Evolutionary conservation across 2,797 vertebrate species (phyloP).

Genomic region (Hippopotamyrus pictus): DNA sequence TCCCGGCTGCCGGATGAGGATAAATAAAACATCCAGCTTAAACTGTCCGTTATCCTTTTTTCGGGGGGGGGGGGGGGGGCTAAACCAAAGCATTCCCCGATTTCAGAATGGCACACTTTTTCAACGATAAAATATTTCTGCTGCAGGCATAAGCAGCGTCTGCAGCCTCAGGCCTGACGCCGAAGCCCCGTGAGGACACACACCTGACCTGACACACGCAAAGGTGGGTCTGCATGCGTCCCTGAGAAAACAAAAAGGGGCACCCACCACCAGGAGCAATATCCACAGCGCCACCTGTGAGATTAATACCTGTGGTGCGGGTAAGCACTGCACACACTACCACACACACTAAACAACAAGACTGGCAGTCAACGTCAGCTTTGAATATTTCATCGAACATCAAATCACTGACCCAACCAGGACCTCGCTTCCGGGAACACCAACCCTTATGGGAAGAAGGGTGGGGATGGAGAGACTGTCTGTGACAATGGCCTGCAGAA

Average conservation of each 20-base stretch:
- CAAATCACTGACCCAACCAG: background rate
- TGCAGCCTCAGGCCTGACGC: background rate
- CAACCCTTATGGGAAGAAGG: background rate
- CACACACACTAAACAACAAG: background rate
- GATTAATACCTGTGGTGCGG: background rate
- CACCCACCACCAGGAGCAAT: background rate
- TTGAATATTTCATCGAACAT: background rate
- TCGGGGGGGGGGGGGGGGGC: background rate
- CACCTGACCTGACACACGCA: background rate
- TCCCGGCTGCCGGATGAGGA: background rate
- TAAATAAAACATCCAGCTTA: constrained; percentile 16
- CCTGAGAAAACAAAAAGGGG: background rate
- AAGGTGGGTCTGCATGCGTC: background rate
- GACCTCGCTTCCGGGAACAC: background rate
- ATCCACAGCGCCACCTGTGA: background rate
- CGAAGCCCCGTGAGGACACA: background rate
- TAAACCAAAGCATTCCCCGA: background rate
- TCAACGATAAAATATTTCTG: background rate
- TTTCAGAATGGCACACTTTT: background rate
- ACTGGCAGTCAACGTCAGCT: background rate
- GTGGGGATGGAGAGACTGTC: background rate
- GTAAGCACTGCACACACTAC: background rate
- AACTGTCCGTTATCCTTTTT: background rate
- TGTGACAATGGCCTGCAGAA: background rate
- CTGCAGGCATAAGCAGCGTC: background rate